Conservation (phyloP, 2,797 vertebrate species). For the Sciaenops ocellatus region DNA sequence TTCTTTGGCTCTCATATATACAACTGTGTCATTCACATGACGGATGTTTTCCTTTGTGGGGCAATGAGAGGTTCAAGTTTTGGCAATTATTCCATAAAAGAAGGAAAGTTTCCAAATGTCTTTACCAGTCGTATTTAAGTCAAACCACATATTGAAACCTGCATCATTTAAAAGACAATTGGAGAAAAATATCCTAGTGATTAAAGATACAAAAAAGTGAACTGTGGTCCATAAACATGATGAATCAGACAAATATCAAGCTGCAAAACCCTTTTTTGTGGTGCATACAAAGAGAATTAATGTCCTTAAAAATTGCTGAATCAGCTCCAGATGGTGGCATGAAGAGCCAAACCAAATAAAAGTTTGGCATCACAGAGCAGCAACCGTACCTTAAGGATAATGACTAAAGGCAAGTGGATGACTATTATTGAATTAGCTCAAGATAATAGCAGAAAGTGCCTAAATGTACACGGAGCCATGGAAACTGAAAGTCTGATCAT, state of each 20-base stretch:
- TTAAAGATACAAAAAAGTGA: conserved; percentile 50
- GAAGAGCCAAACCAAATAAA: conserved; percentile 59
- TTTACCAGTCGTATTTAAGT: conserved; percentile 31
- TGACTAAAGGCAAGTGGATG: conserved; percentile 38
- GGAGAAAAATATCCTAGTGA: conserved; percentile 30
- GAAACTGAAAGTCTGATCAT: conserved; percentile 55
- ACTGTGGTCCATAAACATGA: conserved; percentile 37
- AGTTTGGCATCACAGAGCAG: conserved; percentile 42
- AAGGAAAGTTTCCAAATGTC: conserved; percentile 35
- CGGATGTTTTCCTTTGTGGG: conserved; percentile 57
- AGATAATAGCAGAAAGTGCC: conserved; percentile 66
- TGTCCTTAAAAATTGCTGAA: conserved; percentile 60
- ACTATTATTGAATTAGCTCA: conserved; percentile 47
- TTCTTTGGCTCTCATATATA: conserved; percentile 62
- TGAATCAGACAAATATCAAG: conserved; percentile 51
- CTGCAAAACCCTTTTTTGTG: conserved; percentile 46
- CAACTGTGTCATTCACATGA: conserved; percentile 50
- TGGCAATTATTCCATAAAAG: conserved; percentile 38
- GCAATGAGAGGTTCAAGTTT: conserved; percentile 41
- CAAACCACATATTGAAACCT: conserved; percentile 44
- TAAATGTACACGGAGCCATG: conserved; percentile 55
- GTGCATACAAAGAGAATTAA: conserved; percentile 48
- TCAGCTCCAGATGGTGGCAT: conserved; percentile 63
- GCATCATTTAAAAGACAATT: conserved; percentile 33
- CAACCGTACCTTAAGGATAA: conserved; percentile 25